phyloP scores from a whole-genome alignment of 2,797 vertebrate genomes.

The Vultur gryphus region DNA sequence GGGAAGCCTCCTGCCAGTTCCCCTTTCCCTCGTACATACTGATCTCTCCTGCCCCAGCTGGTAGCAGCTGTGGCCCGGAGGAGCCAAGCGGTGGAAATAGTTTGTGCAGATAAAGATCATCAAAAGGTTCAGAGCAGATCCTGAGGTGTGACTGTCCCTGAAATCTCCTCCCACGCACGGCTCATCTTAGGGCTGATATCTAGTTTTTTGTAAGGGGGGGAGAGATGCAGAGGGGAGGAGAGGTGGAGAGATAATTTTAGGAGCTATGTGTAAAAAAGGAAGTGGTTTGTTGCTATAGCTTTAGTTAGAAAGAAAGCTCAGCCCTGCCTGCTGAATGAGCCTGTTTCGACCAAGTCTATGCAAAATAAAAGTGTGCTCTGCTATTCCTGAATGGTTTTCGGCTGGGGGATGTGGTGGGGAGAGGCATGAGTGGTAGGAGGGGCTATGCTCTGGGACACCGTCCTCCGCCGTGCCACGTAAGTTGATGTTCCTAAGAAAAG shows the following conservation, averaged over 20 bases:
- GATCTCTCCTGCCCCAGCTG: background rate
- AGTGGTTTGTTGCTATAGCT: constrained; percentile 59
- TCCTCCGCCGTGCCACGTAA: background rate
- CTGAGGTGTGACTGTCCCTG: background rate
- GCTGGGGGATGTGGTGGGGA: background rate
- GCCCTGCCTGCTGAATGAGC: background rate
- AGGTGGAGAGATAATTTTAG: constrained; percentile 58
- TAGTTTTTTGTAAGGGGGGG: background rate
- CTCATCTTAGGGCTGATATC: background rate
- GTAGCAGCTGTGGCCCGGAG: background rate
- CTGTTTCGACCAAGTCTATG: background rate
- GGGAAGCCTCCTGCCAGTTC: background rate
- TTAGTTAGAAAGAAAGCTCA: constrained; percentile 32
- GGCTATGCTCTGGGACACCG: rapidly evolving
- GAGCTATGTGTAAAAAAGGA: constrained; percentile 38
- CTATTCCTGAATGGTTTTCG: background rate
- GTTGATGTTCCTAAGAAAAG: background rate
- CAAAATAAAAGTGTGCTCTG: background rate
- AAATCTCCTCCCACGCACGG: background rate
- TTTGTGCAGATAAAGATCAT: constrained; percentile 46
- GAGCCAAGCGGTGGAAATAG: constrained; percentile 3
- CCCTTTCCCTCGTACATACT: background rate
- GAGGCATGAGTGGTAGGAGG: background rate
- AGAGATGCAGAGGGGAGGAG: background rate
- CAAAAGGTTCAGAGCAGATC: constrained; percentile 4